phyloP scores from a whole-genome alignment of 2,113 vertebrate genomes.

The Condylura cristata region DNA sequence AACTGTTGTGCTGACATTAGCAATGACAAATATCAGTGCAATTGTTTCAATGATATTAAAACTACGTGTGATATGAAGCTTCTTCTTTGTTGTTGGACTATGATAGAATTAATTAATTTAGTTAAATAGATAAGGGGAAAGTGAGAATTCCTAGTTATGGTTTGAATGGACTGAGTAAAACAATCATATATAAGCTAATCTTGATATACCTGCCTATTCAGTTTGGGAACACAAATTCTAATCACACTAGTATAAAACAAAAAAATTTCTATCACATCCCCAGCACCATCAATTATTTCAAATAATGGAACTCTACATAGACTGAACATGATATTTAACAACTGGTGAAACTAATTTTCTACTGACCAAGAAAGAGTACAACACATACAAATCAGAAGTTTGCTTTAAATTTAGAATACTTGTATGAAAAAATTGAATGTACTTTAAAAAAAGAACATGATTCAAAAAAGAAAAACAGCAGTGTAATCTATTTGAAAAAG shows the following conservation, averaged over 20 bases:
- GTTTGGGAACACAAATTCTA: background rate
- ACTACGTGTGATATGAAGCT: background rate
- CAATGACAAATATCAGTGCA: background rate
- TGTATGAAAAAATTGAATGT: background rate
- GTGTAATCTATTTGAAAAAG: background rate
- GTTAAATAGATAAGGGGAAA: background rate
- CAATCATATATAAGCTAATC: background rate
- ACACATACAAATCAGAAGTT: background rate
- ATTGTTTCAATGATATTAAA: background rate
- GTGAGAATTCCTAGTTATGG: background rate
- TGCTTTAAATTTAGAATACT: constrained; percentile 1
- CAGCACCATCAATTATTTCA: constrained; percentile 19
- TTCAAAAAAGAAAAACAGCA: constrained; percentile 3
- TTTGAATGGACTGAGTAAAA: background rate
- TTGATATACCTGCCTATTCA: background rate
- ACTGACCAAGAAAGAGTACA: background rate
- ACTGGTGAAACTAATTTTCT: constrained; percentile 7
- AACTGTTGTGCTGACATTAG: background rate
- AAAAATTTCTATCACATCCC: background rate
- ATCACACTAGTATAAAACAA: background rate
- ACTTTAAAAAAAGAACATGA: background rate
- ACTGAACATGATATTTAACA: background rate
- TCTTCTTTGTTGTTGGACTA: background rate
- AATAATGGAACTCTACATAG: background rate
- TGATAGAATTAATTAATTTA: background rate